phyloP scores from a whole-genome alignment of 2,113 vertebrate species.

The Cyprinodon tularosa region DNA sequence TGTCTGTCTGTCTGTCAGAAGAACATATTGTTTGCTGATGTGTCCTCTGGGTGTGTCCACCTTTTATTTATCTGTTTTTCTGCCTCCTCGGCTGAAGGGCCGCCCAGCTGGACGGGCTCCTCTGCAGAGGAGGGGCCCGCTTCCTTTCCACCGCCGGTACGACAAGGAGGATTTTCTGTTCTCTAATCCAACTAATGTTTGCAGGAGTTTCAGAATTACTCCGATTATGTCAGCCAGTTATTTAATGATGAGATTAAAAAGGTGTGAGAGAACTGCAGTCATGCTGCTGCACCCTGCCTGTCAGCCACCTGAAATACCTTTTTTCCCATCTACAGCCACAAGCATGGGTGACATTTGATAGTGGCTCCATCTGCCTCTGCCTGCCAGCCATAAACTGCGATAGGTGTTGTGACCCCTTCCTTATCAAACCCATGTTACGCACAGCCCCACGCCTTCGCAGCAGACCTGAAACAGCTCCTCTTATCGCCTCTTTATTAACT shows the following conservation, averaged over 20 bases:
- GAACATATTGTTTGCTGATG: constrained; percentile 58
- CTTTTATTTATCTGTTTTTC: constrained; percentile 21
- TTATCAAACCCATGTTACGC: constrained; percentile 66
- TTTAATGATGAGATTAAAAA: too few species aligned
- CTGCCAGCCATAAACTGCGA: constrained; percentile 43
- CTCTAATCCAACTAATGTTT: too few species aligned
- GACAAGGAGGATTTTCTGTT: too few species aligned
- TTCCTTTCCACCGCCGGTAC: too few species aligned
- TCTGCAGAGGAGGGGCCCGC: too few species aligned
- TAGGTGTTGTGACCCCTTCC: constrained; percentile 37
- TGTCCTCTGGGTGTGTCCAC: constrained; percentile 54
- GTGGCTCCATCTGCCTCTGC: background rate
- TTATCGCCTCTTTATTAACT: constrained; percentile 67
- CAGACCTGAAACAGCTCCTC: constrained; percentile 44
- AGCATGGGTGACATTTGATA: constrained; percentile 39
- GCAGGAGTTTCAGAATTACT: too few species aligned
- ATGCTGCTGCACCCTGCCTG: constrained; percentile 6
- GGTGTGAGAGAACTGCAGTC: constrained; percentile 34
- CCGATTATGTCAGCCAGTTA: too few species aligned
- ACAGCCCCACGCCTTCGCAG: constrained; percentile 27
- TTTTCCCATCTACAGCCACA: background rate
- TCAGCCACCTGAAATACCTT: background rate
- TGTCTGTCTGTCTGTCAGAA: constrained; percentile 56
- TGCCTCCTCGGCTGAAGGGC: too few species aligned
- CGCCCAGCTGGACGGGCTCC: too few species aligned